phyloP scores from a whole-genome alignment of 2,888 invertebrate genomes.

The Rutpela maculata region DNA sequence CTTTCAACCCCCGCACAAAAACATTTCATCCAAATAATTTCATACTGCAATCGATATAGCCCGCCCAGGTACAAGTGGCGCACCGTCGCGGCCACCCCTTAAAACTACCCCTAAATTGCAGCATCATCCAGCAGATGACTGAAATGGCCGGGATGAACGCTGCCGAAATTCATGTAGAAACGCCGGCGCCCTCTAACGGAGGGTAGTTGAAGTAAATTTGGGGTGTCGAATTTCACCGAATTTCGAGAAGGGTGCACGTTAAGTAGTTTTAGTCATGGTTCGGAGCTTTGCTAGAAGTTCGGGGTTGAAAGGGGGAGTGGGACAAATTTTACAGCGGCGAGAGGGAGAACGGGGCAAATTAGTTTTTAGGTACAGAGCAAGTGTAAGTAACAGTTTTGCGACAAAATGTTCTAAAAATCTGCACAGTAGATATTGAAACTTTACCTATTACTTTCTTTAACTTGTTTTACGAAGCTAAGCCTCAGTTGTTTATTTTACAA shows the following conservation, averaged over 20 bases:
- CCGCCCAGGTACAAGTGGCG: constrained; percentile 46
- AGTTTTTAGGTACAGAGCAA: too few species aligned
- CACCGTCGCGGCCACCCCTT: constrained; percentile 44
- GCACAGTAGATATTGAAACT: too few species aligned
- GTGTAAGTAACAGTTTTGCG: too few species aligned
- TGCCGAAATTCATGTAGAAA: constrained; percentile 35
- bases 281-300: not conserved
- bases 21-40: constrained; percentile 7
- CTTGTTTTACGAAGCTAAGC: too few species aligned
- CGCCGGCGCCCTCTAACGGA: constrained; percentile 61
- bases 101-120: constrained; percentile 52
- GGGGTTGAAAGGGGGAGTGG: constrained; percentile 18
- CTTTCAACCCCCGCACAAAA: not conserved
- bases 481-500: too few species aligned
- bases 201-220: constrained; percentile 66
- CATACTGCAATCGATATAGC: constrained; percentile 38
- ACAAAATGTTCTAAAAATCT: too few species aligned
- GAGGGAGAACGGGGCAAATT: not conserved
- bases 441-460: too few species aligned
- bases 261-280: constrained; percentile 6
- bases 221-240: constrained; percentile 71
- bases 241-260: constrained; percentile 47
- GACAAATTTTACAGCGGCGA: not conserved
- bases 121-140: constrained; percentile 47
- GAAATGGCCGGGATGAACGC: not conserved